Evolutionary conservation across 2,113 vertebrate genomes (phyloP).

Genomic region (Pituophis catenifer): DNA sequence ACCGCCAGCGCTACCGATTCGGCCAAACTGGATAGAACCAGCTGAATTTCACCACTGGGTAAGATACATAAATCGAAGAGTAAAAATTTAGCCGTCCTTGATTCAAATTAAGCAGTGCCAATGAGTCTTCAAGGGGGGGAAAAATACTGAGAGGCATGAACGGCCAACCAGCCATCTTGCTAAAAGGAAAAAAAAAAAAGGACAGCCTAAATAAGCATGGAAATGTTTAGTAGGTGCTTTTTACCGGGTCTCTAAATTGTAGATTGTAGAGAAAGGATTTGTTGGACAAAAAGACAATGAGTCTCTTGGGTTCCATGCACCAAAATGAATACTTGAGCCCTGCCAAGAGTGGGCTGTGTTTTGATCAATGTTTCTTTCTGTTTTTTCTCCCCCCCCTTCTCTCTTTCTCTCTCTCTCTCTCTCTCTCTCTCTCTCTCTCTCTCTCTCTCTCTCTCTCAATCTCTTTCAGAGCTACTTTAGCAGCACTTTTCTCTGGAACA

Average conservation of each 20-base stretch:
- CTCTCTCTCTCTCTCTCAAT: constrained; percentile 45
- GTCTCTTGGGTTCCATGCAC: background rate
- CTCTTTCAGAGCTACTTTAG: constrained; percentile 66
- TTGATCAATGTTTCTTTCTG: constrained; percentile 22
- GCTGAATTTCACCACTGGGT: background rate
- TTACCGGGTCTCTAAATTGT: background rate
- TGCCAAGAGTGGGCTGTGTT: background rate
- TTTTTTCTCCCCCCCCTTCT: constrained; percentile 26
- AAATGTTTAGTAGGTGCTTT: background rate
- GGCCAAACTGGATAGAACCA: too few relatives aligned
- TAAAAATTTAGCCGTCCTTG: background rate
- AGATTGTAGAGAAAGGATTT: background rate
- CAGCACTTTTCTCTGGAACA: constrained; percentile 71
- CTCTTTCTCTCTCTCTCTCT: constrained; percentile 54
- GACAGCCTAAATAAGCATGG: background rate
- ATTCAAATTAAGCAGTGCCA: background rate
- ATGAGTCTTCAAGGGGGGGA: background rate
- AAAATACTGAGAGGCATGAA: background rate
- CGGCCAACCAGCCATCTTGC: background rate
- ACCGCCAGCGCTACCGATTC: too few relatives aligned
- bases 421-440: constrained; percentile 51
- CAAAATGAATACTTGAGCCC: background rate
- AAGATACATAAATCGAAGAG: background rate
- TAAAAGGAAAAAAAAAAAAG: background rate
- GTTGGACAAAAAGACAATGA: background rate